Conservation (phyloP, 2,888 invertebrate genomes). For the Eilema sororculum region DNA sequence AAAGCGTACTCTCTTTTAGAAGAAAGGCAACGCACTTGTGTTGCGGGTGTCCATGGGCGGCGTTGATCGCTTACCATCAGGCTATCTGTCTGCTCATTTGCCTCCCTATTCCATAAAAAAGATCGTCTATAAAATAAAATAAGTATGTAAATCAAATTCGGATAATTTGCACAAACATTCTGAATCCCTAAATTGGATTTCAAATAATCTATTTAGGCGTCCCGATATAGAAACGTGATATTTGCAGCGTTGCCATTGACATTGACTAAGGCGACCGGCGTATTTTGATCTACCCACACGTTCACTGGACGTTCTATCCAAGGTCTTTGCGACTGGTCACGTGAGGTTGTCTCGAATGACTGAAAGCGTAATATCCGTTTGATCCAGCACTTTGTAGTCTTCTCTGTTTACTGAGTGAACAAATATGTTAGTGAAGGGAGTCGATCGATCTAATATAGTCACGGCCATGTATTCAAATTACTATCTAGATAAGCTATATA, state of each 20-base stretch:
- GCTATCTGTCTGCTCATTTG: too few species aligned
- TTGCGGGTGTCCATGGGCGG: too few species aligned
- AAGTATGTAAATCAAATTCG: conserved; percentile 1
- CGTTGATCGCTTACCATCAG: too few species aligned
- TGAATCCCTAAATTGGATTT: conserved; percentile 25
- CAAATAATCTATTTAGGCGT: conserved; percentile 31
- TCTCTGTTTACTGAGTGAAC: conserved; percentile 34
- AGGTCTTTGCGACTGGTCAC: conserved; percentile 22
- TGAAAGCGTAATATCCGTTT: conserved; percentile 56
- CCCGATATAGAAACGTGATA: conserved; percentile 43
- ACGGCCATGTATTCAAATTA: not conserved
- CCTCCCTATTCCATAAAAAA: too few species aligned
- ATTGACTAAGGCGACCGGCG: conserved; percentile 42
- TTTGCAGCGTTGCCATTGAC: conserved; percentile 50
- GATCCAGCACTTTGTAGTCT: conserved; percentile 58
- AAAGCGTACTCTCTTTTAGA: too few species aligned
- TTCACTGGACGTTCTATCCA: not conserved
- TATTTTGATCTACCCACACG: conserved; percentile 31
- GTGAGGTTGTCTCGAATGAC: conserved; percentile 49
- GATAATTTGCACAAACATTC: conserved; percentile 7
- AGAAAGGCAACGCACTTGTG: too few species aligned
- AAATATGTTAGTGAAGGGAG: conserved; percentile 8
- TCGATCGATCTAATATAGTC: not conserved
- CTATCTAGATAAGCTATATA: not conserved
- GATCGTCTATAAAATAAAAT: too few species aligned